Evolutionary conservation across 2,888 invertebrate genomes (phyloP), one percentile per base, ranked within the genome.

Genomic region (Parnassius apollo): DNA sequence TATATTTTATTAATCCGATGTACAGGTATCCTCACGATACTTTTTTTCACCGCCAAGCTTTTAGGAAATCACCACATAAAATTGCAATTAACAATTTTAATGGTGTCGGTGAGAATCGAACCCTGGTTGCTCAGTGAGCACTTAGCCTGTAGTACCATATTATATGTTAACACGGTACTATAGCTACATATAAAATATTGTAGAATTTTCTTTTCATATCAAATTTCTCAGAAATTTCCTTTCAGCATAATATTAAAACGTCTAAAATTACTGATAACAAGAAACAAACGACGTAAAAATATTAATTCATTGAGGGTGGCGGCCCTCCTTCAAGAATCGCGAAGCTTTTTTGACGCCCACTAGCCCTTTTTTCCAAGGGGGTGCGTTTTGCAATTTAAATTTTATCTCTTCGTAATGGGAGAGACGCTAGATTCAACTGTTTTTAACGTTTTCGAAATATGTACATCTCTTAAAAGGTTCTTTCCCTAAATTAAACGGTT

Each of bases 341-440:
- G 67, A 55, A 60, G 75, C 83, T 85, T 89, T 89, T 89, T 88
- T 86, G 75, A 82, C 87, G 77, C 87, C 88, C 86, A 82, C 85
- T 83, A 82, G 73, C 80, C 81, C 82, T 85, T 88, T 89, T 73
- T 90, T 89, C 88, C 78, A 71, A 77, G 79, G 81, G 85, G 87
- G 83, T 77, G 78, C 70, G 73, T 75, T 88, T 88, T 84, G 88
- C 87, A 89, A 88, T 89, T 88, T 88, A 89, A 89, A 90, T 89
- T 88, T 88, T 86, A 88, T 88, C 88, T 88, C 75, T 71, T 66
- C 76, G 76, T 84, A 87, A 88, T 87, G 87, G 88, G 81, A 77
- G 77, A 77, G 78, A 80, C 77, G 75, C 71, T 69, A 70, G 73
- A 75, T 74, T 74, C 75, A 54, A 61, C 64, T 61, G 57, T 45